phyloP scores from a whole-genome alignment of 2,113 vertebrate species.

The Ibidorhyncha struthersii region DNA sequence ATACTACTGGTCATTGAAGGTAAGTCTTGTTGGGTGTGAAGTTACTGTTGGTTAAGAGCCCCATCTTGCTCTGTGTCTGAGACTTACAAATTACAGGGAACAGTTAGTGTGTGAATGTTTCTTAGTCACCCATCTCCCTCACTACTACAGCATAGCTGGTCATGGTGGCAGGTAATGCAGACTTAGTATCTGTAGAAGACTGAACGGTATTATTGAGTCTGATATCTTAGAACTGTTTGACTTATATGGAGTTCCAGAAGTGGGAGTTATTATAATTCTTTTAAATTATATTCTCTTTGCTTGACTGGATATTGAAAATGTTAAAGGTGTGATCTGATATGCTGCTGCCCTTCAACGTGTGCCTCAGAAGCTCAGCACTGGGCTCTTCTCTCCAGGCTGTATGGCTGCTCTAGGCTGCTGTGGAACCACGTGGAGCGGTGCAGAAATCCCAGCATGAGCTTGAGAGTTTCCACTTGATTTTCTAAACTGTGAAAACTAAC shows the following conservation, averaged over 20 bases:
- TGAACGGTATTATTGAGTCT: neutral
- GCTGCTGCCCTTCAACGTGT: neutral
- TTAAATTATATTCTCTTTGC: neutral
- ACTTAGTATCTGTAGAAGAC: neutral
- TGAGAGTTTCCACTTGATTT: neutral
- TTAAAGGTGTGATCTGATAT: neutral
- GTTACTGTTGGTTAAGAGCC: neutral
- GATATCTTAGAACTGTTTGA: neutral
- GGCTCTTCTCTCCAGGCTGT: rapidly evolving
- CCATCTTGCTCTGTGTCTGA: neutral
- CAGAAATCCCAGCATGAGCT: neutral
- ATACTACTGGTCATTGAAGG: neutral
- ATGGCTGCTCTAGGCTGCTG: neutral
- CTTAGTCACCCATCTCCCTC: neutral
- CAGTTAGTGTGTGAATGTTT: neutral
- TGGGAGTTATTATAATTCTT: neutral
- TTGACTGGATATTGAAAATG: neutral
- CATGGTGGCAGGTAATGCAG: rapidly evolving
- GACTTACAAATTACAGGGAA: neutral
- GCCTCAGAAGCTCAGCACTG: neutral
- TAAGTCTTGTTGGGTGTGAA: neutral
- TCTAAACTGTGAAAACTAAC: neutral
- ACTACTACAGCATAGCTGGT: neutral
- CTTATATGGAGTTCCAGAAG: neutral
- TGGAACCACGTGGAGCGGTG: rapidly evolving